Percentiles rank a stretch among this genome's conserved stretches.
phyloP scores from a whole-genome alignment of 2,797 vertebrate species.

The Mionectes olivaceus region DNA sequence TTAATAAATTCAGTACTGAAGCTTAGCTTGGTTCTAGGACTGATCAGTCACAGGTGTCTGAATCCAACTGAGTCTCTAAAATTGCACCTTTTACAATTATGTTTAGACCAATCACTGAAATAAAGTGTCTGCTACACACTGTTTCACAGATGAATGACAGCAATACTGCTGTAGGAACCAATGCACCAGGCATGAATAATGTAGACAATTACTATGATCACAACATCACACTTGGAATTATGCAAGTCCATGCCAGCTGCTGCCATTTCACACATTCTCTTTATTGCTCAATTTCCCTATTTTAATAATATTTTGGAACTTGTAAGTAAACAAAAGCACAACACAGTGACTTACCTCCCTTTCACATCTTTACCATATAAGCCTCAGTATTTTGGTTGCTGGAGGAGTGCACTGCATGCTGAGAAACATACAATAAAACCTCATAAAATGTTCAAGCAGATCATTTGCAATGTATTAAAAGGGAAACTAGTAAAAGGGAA shows the following conservation, averaged over 20 bases:
- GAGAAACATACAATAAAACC: not conserved
- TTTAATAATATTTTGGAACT: not conserved
- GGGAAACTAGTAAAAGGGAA: not conserved
- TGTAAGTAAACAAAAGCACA: not conserved
- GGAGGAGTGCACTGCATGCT: fast-evolving
- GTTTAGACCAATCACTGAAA: not conserved
- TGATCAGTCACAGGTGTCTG: not conserved
- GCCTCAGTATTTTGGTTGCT: not conserved
- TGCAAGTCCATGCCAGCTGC: not conserved
- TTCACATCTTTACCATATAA: not conserved
- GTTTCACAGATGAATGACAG: not conserved
- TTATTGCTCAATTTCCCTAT: not conserved
- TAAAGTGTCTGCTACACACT: not conserved
- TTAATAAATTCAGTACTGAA: not conserved
- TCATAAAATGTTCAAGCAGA: not conserved
- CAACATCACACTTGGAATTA: not conserved
- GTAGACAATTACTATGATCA: not conserved
- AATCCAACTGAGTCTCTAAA: not conserved
- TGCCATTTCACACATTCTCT: not conserved
- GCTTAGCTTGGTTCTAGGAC: not conserved
- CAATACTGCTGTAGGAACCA: not conserved
- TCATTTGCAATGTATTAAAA: not conserved
- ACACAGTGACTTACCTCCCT: not conserved
- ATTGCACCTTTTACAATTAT: not conserved
- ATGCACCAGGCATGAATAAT: not conserved